Evolutionary conservation across 2,888 invertebrate species (phyloP), one percentile per base, ranked within the genome.

Genomic region (Drosophila hawaiiensis): DNA sequence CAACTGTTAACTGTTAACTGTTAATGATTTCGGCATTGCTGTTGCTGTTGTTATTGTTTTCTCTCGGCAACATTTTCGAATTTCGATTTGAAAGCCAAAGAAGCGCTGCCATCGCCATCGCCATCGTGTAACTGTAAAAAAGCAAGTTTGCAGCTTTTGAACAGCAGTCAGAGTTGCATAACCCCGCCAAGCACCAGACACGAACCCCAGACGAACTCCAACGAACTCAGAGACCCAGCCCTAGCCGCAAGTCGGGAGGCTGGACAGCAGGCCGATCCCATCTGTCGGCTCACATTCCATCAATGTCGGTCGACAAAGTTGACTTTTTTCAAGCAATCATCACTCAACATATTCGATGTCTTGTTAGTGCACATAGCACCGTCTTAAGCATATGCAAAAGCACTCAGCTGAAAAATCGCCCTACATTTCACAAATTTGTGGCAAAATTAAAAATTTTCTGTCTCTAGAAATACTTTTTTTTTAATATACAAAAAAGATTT

Each of bases 51-150:
- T 47, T 47, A 14, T 47, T 47, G 76, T 73, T 83, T 79, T 72
- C 78, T 64, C 59, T 69, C 65, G 66, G 76, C 83, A 81, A 88
- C 63, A 80, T 69, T 83, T 84, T 84, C 71, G 82, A 76, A 76
- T 72, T 84, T 85, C 83, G 85, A 88, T 85, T 88, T 84, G 84
- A 85, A 88, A 85, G 89, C 80, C 77, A 83, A 88, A 88, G 86
- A 85, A 88, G 89, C 84, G 67, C 19, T 28, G 22, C 50, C 47
- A 25, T 47, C 47, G 47, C 50, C 47, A 47, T 25, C 22, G 47
- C 65, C 67, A 39, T 41, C 69, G 68, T 78, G 50, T 68, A 74
- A 74, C 73, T 71, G 82, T 77, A 65, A 73, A 79, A 47, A 71
- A 77, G 71, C 80, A 67, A 63, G 67, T 76, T 76, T 80, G 73